phyloP scores from a whole-genome alignment of 2,113 vertebrate species.

The Chlamydotis undulata region DNA sequence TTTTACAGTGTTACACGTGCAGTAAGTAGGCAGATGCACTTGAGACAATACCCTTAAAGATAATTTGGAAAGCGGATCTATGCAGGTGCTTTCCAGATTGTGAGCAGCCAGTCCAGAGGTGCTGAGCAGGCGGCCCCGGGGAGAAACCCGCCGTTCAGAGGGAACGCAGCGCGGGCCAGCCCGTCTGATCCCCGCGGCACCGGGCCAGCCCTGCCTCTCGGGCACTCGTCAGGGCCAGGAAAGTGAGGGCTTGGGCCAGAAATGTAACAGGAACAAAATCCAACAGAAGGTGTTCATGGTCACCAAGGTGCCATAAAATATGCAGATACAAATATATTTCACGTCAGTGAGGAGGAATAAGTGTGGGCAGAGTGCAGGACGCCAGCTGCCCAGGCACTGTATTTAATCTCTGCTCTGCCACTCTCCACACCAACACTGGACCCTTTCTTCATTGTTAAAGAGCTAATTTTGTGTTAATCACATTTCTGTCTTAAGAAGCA shows the following conservation, averaged over 20 bases:
- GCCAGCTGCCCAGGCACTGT: not conserved
- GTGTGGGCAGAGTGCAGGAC: not conserved
- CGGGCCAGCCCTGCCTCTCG: not conserved
- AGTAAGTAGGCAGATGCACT: not conserved
- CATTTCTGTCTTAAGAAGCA: not conserved
- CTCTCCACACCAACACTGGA: not conserved
- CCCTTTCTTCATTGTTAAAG: not conserved
- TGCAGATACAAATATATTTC: not conserved
- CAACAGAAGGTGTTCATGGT: no score
- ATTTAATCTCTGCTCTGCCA: no score
- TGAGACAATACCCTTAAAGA: rapidly evolving
- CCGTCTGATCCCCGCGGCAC: rapidly evolving
- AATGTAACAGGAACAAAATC: not conserved
- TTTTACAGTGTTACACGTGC: rapidly evolving
- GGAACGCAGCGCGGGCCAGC: rapidly evolving
- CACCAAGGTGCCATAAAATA: not conserved
- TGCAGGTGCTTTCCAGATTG: not conserved
- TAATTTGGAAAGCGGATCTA: not conserved
- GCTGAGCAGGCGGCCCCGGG: not conserved
- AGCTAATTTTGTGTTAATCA: not conserved
- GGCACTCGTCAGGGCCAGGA: not conserved
- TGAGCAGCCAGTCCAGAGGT: not conserved
- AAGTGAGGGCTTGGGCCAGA: not conserved
- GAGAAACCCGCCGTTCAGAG: rapidly evolving
- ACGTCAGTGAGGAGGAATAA: not conserved